Evolutionary conservation across 2,888 invertebrate species (phyloP), one percentile per base, ranked within the genome.

Genomic region (Clepsis dumicolana): DNA sequence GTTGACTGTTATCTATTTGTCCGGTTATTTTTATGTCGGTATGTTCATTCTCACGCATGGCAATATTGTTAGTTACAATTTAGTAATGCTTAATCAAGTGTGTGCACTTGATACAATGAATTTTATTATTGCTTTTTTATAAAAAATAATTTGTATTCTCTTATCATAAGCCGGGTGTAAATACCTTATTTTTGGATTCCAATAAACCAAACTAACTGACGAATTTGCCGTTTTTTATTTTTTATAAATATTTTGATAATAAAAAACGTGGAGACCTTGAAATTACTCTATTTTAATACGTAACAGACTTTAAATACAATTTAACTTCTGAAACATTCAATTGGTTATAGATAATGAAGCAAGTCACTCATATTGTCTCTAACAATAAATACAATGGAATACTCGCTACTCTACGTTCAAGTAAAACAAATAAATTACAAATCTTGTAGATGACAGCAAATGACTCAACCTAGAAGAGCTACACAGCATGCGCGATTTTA

Each of bases 281-380:
- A 81, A 84, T 80, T 78, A 79, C 77, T 89, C 86, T 91, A 89
- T 87, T 87, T 86, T 83, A 86, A 83, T 87, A 64, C 52, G 84
- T 90, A 93, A 93, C 92, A 93, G 91, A 93, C 91, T 92, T 86
- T 88, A 89, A 90, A 92, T 90, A 93, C 91, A 87, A 86, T 89
- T 88, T 88, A 85, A 80, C 72, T 81, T 81, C 78, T 79, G 82
- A 86, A 91, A 89, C 90, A 90, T 88, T 86, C 78, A 87, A 86
- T 82, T 84, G 84, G 84, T 86, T 84, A 86, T 81, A 78, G 76
- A 83, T 82, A 87, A 83, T 77, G 80, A 83, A 86, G 84, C 82
- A 84, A 86, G 84, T 81, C 86, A 86, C 84, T 85, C 82, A 74
- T 83, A 75, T 81, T 32, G 80, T 84, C 83, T 87, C 80, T 78